Percentiles rank a stretch among this genome's conserved stretches.
Evolutionary conservation across 2,113 vertebrate genomes (phyloP).

Genomic region (Brienomyrus brachyistius): DNA sequence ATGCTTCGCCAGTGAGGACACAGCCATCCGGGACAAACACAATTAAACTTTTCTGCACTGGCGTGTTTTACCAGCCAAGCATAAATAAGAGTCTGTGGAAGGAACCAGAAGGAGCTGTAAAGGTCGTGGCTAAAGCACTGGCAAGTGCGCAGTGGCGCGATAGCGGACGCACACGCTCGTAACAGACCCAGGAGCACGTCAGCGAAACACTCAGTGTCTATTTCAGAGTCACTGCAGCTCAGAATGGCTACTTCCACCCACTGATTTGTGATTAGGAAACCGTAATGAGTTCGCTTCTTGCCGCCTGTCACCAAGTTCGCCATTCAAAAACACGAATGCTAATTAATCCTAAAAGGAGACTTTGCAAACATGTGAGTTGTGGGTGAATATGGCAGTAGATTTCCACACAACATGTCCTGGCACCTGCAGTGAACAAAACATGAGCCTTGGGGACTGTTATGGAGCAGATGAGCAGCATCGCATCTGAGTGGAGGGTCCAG

Average conservation of each 20-base stretch:
- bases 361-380: background rate
- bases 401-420: background rate
- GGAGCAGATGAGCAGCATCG: background rate
- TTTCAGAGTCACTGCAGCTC: background rate
- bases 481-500: background rate
- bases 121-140: conserved; percentile 44
- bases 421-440: background rate
- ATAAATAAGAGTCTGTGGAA: conserved; percentile 40
- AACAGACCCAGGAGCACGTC: conserved; percentile 26
- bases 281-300: background rate
- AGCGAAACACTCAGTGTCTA: background rate
- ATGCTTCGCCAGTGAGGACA: background rate
- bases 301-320: background rate
- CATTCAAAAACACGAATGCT: background rate
- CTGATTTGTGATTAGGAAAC: background rate
- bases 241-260: background rate
- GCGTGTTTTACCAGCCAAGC: conserved; percentile 52
- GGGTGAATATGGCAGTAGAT: background rate
- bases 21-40: background rate
- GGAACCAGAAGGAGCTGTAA: conserved; percentile 42
- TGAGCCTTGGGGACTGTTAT: background rate
- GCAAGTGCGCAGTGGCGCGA: conserved; percentile 46
- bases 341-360: background rate
- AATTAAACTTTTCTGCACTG: conserved; percentile 13
- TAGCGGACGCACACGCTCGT: conserved; percentile 34